Conservation (phyloP, 2,113 vertebrate genomes). For the Microcebus murinus region DNA sequence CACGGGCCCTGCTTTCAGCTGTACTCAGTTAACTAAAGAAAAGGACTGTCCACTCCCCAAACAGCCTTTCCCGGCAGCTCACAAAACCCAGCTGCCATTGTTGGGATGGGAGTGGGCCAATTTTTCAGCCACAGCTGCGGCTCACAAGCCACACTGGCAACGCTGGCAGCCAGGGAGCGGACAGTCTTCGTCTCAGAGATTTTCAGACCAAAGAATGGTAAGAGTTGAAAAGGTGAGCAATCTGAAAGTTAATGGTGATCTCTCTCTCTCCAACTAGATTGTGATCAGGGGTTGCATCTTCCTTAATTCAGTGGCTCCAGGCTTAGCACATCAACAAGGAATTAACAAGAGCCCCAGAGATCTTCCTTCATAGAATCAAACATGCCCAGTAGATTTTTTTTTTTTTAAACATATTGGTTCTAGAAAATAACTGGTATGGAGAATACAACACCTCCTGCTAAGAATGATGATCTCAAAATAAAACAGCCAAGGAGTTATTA, state of each 20-base stretch:
- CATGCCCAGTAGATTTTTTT: neutral
- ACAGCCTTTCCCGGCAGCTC: neutral
- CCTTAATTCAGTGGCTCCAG: neutral
- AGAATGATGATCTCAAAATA: neutral
- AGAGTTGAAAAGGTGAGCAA: neutral
- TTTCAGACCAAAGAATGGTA: neutral
- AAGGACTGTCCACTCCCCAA: neutral
- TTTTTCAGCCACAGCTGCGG: rapidly evolving
- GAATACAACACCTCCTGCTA: neutral
- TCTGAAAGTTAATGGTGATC: neutral
- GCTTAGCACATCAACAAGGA: neutral
- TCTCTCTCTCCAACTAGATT: neutral
- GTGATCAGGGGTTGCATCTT: neutral
- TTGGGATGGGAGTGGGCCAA: neutral
- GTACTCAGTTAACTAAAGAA: neutral
- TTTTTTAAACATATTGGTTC: neutral
- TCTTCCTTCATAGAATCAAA: neutral
- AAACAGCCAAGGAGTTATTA: neutral
- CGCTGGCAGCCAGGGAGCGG: neutral
- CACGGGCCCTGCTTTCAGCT: neutral
- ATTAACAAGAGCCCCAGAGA: neutral
- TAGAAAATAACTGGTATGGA: neutral
- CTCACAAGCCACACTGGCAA: neutral
- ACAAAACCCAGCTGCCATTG: neutral
- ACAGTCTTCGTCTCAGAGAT: neutral